Percentiles rank a stretch among this genome's conserved stretches.
These are phyloP conservation scores for Chelonus formosanus DNA, from an alignment of 2,888 invertebrate species.

Conservation along the genomic window DNA sequence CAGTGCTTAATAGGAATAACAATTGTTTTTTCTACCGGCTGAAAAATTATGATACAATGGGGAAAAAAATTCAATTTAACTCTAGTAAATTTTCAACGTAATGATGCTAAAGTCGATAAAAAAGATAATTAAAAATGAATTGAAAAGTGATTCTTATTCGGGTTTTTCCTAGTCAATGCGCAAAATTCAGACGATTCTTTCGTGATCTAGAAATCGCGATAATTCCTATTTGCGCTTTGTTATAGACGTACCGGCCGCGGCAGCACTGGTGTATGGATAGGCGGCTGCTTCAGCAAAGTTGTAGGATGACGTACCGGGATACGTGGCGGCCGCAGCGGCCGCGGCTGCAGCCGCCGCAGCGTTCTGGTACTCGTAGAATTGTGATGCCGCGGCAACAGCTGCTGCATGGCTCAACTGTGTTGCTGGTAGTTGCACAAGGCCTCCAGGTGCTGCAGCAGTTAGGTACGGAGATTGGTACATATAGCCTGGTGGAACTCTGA, in stretches of 20 bases:
- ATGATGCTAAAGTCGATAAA: too few species aligned
- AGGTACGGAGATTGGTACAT: conserved; percentile 79
- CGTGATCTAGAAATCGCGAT: conserved; percentile 26
- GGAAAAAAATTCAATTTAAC: too few species aligned
- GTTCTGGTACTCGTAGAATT: conserved; percentile 83
- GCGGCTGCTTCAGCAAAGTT: conserved; percentile 79
- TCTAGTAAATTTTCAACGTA: too few species aligned
- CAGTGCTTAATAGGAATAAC: too few species aligned
- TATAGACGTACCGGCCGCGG: conserved; percentile 71
- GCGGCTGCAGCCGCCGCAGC: conserved; percentile 77
- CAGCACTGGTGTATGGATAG: conserved; percentile 71
- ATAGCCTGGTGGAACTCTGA: conserved; percentile 80
- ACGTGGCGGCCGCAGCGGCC: conserved; percentile 76
- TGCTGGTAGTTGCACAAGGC: conserved; percentile 72
- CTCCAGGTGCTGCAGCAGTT: conserved; percentile 70
- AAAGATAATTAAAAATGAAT: neutral
- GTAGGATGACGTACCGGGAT: conserved; percentile 75
- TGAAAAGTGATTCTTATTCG: neutral
- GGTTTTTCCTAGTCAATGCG: conserved; percentile 1
- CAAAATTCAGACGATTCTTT: neutral
- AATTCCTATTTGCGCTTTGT: conserved; percentile 36
- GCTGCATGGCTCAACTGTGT: conserved; percentile 77
- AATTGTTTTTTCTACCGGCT: too few species aligned
- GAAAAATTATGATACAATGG: too few species aligned
- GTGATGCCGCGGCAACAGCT: conserved; percentile 81